Base-by-base conservation (phyloP, 2,888 invertebrate species). In the Siphlonurus alternatus region DNA sequence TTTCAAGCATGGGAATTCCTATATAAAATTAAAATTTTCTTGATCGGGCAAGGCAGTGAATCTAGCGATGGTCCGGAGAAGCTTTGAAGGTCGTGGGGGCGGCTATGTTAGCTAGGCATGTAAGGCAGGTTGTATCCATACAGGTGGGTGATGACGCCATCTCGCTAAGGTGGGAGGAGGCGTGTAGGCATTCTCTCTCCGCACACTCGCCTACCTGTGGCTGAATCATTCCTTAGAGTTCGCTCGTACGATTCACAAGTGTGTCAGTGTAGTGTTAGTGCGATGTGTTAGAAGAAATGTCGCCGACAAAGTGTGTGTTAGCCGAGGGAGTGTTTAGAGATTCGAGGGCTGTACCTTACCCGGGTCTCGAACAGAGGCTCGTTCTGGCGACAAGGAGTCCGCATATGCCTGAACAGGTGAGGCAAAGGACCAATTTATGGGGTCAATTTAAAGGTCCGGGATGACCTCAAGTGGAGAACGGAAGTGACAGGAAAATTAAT, bases 141-240 rank as follows among this genome's bases (percentile, higher is more conserved):
- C 38, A 38, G 7, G 56, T 56, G 56, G 56, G 56, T 56, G 56
- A 56, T 56, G 56, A 56, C 56, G 56, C 56, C 56, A 56, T 56
- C 38, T 10, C 38, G 5, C 15, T 5, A 10, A 15, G 7, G 5
- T 10, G 15, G 15, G 38, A 15, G 15, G 38, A 15, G 7, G 38
- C 15, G 38, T 38, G 38, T 38, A 38, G 38, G 38, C 15, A 10
- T 38, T 38, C 38, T 38, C 38, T 38, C 38, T 38, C 38, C 15
- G 5, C n/a, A 10, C n/a, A 10, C n/a, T 56, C n/a, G 5, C 56
- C 20, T 5, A 10, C 56, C 20, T 56, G 56, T 56, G 7, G 56
- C 20, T 56, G 56, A 56, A 56, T 56, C 56, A 56, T 56, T 56
- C 19, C n/a, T 5, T 10, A 56, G 56, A 10, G 5, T 5, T 10